Conservation (phyloP, 2,888 invertebrate genomes). For the Heteropelma amictum region DNA sequence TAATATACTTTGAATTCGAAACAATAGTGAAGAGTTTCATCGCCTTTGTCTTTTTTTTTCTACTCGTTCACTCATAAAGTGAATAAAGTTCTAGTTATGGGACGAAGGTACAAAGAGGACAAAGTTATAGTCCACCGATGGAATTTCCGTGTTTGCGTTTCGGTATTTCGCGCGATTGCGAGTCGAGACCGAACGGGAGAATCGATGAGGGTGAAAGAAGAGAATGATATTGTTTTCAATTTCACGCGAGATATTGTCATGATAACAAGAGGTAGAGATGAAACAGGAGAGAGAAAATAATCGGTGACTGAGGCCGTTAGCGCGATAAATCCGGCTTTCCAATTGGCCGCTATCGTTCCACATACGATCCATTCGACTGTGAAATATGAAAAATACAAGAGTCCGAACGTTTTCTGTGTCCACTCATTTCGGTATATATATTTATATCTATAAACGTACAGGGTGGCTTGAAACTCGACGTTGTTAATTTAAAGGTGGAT, state of each 20-base stretch:
- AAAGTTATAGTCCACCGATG: conserved; percentile 1
- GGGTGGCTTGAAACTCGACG: no score
- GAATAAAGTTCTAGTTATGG: background rate
- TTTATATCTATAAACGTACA: background rate
- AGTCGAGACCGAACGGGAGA: conserved; percentile 13
- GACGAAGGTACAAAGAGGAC: background rate
- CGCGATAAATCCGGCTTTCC: conserved; percentile 71
- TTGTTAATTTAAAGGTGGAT: no score
- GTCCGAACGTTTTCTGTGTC: conserved; percentile 38
- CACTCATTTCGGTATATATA: conserved; percentile 11
- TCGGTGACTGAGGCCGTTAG: conserved; percentile 64
- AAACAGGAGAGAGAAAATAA: conserved; percentile 29
- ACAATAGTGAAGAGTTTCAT: no score
- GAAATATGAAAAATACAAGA: conserved; percentile 71
- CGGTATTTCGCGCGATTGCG: conserved; percentile 36
- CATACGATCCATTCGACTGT: conserved; percentile 69
- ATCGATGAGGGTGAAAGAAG: conserved; percentile 29
- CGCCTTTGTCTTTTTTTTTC: no score
- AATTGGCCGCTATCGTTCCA: conserved; percentile 68
- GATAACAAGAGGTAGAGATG: conserved; percentile 57
- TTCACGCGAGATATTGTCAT: conserved; percentile 63
- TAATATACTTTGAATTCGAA: background rate
- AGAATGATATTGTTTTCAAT: conserved; percentile 66
- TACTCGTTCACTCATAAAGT: no score
- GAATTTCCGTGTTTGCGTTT: conserved; percentile 48